Conservation (phyloP, 2,113 vertebrate species). For the Odontophorus gujanensis region DNA sequence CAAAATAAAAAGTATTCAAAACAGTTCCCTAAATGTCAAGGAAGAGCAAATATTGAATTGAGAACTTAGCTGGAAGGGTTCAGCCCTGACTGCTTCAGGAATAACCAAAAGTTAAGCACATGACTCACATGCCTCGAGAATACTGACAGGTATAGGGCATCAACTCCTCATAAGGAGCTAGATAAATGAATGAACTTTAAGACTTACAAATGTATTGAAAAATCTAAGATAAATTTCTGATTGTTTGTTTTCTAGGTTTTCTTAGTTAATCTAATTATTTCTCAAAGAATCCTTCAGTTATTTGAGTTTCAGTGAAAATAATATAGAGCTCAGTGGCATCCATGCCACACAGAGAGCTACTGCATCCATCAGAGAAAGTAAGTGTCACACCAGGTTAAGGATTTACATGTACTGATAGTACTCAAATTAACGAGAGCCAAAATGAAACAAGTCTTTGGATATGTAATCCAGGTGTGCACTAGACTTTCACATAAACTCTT, state of each 20-base stretch:
- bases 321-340: too few species aligned
- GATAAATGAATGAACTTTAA: background rate
- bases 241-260: background rate
- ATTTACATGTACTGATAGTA: background rate
- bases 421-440: background rate
- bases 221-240: background rate
- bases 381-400: background rate
- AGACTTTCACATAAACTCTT: background rate
- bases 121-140: background rate
- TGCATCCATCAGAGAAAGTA: background rate
- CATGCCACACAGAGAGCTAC: background rate
- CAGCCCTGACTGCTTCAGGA: background rate
- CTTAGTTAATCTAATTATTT: background rate
- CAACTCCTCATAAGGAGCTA: background rate
- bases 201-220: background rate
- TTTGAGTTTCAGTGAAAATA: background rate
- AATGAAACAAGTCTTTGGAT: background rate
- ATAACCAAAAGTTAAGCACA: background rate
- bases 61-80: background rate
- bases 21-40: background rate
- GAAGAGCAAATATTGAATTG: background rate
- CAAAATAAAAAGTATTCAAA: background rate
- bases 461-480: background rate
- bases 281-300: background rate
- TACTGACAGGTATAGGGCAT: background rate